Base-by-base conservation (phyloP, 2,888 invertebrate genomes). In the Thecophora atra region DNA sequence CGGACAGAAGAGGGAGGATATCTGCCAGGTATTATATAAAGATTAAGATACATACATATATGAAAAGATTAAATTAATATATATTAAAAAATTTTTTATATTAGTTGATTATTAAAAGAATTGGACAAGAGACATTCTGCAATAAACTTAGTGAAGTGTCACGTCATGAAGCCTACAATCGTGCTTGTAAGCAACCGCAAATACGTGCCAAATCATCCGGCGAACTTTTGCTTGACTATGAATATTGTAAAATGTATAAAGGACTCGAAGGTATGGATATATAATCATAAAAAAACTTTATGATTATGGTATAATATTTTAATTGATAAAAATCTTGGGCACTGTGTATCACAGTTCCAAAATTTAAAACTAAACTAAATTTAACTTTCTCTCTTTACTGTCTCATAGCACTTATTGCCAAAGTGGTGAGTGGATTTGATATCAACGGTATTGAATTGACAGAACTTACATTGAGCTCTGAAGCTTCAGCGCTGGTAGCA, bases 111-210 rank as follows among this genome's bases (percentile, higher is more conserved):
- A 92, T 94, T 74, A 94, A 95, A 82, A 89, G 99, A 76, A 94
- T 99, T 73, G 98, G 97, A 7, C 88, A 94, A 77, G 99, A 99
- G 84, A 91, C 91, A 66, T 95, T 96, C 84, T 90, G 93, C 72
- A 92, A 95, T 75, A 95, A 95, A 81, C 88, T 99, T 72, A 91
- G 92, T 68, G 94, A 95, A 78, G 93, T 99, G 71, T 91, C 94
- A 0, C 91, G 94, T 68, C 95, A 96, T 83, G 99, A 99, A 87
- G 90, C 92, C 56, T 99, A 98, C 87, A 94, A 94, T 71, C 91
- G 92, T 81, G 96, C 98, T 19, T 92, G 96, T 24, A 98, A 99
- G 84, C 95, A 95, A 81, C 97, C 99, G 0, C 97, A 98, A 86
- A 90, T 95, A 42, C 89, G 92, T 60, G 94, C 93, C 15, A 92